Evolutionary conservation across 2,113 vertebrate species (phyloP).

Genomic region (Phaethornis superciliosus): DNA sequence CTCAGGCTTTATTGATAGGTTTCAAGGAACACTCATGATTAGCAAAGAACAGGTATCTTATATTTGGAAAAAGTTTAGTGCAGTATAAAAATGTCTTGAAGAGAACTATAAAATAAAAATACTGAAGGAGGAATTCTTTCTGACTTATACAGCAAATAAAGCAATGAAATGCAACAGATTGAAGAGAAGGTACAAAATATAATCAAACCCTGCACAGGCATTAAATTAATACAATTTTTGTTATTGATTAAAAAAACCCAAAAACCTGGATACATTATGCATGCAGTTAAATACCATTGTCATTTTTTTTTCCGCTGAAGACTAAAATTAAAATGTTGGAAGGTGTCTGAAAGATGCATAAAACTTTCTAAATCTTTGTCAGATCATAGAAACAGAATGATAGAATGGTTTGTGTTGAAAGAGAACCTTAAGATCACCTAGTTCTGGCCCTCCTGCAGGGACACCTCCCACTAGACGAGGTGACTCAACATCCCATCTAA

Average conservation of each 20-base stretch:
- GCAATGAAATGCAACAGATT: neutral
- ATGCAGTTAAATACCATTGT: neutral
- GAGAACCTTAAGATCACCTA: neutral
- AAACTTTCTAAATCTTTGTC: neutral
- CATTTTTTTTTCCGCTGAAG: neutral
- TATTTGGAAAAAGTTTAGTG: neutral
- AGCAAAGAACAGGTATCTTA: neutral
- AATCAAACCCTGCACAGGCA: neutral
- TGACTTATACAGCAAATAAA: neutral
- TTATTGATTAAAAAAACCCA: neutral
- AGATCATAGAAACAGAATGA: neutral
- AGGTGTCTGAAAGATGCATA: neutral
- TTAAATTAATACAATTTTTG: neutral
- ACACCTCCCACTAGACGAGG: too few relatives aligned
- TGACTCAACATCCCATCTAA: neutral
- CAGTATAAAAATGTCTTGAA: neutral
- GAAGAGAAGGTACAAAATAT: neutral
- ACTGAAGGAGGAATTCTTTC: neutral
- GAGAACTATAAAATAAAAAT: neutral
- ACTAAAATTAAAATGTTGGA: neutral
- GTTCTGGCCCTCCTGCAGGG: accelerated
- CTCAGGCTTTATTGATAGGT: neutral
- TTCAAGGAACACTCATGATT: neutral
- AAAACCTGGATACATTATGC: neutral
- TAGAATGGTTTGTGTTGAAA: neutral